Evolutionary conservation across 2,888 invertebrate species (phyloP), one percentile per base, ranked within the genome.

Genomic region (Chrysomela aeneicollis): DNA sequence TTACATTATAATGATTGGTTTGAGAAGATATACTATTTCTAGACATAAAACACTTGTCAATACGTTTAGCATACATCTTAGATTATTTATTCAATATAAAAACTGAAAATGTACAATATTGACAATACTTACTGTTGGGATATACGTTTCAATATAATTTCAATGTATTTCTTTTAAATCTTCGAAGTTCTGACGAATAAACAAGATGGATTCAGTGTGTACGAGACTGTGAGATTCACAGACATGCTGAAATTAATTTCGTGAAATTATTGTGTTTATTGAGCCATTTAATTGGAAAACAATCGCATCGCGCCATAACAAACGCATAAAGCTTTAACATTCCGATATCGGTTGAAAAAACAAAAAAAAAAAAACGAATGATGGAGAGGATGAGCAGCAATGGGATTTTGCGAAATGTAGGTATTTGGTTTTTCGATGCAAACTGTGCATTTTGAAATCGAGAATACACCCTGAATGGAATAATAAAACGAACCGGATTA

Each of bases 231-330:
- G 52, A 52, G n/a, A 1, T n/a, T 4, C 12, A 26, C 2, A 10
- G 47, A 1, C 17, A 32, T 18, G 17, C 54, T 57, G 62, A 67
- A 69, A 73, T 71, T 73, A 70, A 73, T 72, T 74, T 71, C 70
- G 4, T 12, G 69, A 71, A 71, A 73, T 73, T 69, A 73, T 73
- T 70, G 72, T 68, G 67, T 67, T 69, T 66, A 72, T 67, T 71
- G 69, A 66, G 58, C 67, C 74, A 67, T 73, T 74, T 73, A 73
- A 74, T 74, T 74, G 74, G 71, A 73, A 73, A 72, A 74, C 74
- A 74, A 73, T 73, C 71, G 74, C 42, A 15, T 42, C 42, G 42
- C 42, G 12, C 42, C 10, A 35, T 42, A 42, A 4, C 42, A 42
- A 42, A 42, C 42, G 15, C 42, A 15, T n/a, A 42, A 15, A 42